These are phyloP conservation scores for Stratiolaelaps scimitus DNA, from an alignment of 1,140 invertebrate species.

Conservation along the genomic window DNA sequence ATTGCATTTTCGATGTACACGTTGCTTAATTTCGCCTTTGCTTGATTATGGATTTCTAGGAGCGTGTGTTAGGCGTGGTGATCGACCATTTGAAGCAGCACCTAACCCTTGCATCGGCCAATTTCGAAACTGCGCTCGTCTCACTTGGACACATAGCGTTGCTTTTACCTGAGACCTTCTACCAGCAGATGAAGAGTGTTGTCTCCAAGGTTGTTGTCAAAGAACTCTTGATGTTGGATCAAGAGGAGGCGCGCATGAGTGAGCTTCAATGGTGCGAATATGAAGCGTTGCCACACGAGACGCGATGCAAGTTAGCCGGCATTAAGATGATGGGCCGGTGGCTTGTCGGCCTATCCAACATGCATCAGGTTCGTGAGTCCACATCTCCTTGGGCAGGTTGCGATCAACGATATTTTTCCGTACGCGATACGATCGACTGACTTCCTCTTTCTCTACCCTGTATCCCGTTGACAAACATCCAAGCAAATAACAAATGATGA, in stretches of 20 bases:
- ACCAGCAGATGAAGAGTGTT: slow-evolving; percentile 77
- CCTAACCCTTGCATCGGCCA: slow-evolving; percentile 59
- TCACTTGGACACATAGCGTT: slow-evolving; percentile 84
- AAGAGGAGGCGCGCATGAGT: slow-evolving; percentile 37
- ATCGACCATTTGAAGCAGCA: slow-evolving; percentile 44
- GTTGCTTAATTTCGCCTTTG: too few relatives aligned
- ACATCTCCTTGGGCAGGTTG: not conserved
- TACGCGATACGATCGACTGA: too few relatives aligned
- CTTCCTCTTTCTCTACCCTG: too few relatives aligned
- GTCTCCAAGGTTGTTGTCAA: slow-evolving; percentile 90
- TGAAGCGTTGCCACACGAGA: slow-evolving; percentile 74
- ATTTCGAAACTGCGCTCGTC: slow-evolving; percentile 84
- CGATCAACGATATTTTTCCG: too few relatives aligned
- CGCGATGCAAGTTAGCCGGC: slow-evolving; percentile 80
- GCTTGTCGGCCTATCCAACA: slow-evolving; percentile 68
- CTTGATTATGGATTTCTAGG: not conserved
- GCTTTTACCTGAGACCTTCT: slow-evolving; percentile 70
- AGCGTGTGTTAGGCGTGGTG: slow-evolving; percentile 16
- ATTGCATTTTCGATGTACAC: too few relatives aligned
- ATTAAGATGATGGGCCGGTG: slow-evolving; percentile 91
- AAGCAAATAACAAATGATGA: too few relatives aligned
- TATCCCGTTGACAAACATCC: too few relatives aligned
- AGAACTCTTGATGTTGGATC: slow-evolving; percentile 76
- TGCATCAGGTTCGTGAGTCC: slow-evolving; percentile 32
- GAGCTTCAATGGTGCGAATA: slow-evolving; percentile 71